Conservation (phyloP, 2,113 vertebrate species). For the Nerophis lumbriciformis region DNA sequence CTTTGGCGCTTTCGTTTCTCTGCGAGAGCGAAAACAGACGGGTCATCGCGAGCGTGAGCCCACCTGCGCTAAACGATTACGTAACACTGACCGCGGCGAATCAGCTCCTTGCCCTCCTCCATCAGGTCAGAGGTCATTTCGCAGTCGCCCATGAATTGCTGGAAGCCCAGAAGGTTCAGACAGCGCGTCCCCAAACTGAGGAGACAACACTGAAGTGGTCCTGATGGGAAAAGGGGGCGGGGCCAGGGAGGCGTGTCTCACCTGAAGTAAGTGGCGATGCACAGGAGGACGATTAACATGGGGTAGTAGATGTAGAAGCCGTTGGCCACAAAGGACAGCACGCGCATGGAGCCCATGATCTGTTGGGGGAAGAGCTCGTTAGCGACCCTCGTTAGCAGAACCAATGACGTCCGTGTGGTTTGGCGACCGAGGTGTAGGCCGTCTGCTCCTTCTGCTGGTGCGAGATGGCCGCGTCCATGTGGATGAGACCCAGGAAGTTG, state of each 20-base stretch:
- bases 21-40: constrained; percentile 40
- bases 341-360: constrained; percentile 98
- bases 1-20: constrained; percentile 94
- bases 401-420: too few species aligned
- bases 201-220: not conserved
- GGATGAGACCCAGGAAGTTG: constrained; percentile 95
- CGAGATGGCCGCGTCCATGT: constrained; percentile 95
- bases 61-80: too few species aligned
- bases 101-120: constrained; percentile 93
- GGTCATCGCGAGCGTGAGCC: not conserved
- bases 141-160: constrained; percentile 94
- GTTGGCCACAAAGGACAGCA: constrained; percentile 91
- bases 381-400: too few species aligned
- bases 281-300: constrained; percentile 96
- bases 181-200: constrained; percentile 91
- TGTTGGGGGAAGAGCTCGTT: constrained; percentile 35
- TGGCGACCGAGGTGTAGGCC: constrained; percentile 86
- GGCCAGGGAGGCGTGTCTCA: constrained; percentile 45
- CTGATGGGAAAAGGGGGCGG: not conserved
- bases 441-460: constrained; percentile 85
- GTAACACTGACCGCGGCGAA: constrained; percentile 78
- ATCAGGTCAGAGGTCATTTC: constrained; percentile 97
- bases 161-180: constrained; percentile 94
- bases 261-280: constrained; percentile 98
- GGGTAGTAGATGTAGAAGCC: constrained; percentile 99